Percentiles rank a stretch among this genome's conserved stretches.
phyloP scores from a whole-genome alignment of 2,113 vertebrate genomes.

The Plotosus lineatus region DNA sequence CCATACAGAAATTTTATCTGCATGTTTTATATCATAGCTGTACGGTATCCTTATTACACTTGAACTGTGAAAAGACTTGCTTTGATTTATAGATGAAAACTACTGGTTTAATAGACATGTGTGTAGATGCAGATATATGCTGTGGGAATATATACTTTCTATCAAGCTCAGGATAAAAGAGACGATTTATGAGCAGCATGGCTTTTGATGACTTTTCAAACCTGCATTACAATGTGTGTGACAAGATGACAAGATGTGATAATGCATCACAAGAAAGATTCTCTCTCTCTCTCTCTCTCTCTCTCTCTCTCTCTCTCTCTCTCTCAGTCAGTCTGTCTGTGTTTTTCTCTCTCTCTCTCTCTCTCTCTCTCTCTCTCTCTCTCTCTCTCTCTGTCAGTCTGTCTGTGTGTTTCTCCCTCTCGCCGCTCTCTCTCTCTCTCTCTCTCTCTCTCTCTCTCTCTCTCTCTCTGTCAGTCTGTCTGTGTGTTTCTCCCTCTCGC shows the following conservation, averaged over 20 bases:
- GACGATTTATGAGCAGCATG: constrained; percentile 5
- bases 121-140: background rate
- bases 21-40: background rate
- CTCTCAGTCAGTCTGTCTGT: constrained; percentile 8
- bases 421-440: constrained; percentile 12
- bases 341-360: constrained; percentile 15
- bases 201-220: constrained; percentile 30
- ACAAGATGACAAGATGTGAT: constrained; percentile 25
- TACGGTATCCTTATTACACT: background rate
- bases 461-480: no score
- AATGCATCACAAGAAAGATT: constrained; percentile 24
- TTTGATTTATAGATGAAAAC: background rate
- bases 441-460: constrained; percentile 16
- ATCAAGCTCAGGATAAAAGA: background rate
- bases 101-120: background rate
- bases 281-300: constrained; percentile 4
- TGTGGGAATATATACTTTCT: background rate
- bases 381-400: constrained; percentile 7
- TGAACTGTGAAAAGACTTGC: background rate
- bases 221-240: background rate
- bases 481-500: no score
- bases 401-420: no score
- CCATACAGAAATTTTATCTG: background rate
- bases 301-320: constrained; percentile 15
- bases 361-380: constrained; percentile 8